phyloP scores from a whole-genome alignment of 2,888 invertebrate genomes.

The Philopedon plagiatum region DNA sequence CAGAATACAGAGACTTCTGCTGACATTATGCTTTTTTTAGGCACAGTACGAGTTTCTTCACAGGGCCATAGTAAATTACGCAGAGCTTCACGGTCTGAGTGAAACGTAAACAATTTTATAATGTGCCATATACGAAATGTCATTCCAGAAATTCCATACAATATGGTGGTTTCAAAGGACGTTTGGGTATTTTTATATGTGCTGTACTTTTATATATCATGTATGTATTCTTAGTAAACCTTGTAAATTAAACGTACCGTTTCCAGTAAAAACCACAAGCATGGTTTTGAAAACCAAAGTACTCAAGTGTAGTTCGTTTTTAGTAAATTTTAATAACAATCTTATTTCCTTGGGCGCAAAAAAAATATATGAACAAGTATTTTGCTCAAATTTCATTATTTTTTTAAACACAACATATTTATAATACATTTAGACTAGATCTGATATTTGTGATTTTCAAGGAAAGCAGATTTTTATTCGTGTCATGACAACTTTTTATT shows the following conservation, averaged over 20 bases:
- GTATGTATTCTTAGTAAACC: conserved; percentile 55
- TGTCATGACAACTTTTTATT: conserved; percentile 28
- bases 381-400: conserved; percentile 45
- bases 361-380: conserved; percentile 29
- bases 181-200: conserved; percentile 64
- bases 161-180: conserved; percentile 49
- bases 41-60: conserved; percentile 94
- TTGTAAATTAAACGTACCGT: conserved; percentile 34
- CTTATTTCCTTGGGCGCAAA: conserved; percentile 36
- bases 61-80: conserved; percentile 91
- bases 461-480: conserved; percentile 31
- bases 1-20: background rate
- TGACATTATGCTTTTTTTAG: conserved; percentile 70
- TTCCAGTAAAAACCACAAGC: conserved; percentile 48
- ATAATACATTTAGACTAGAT: conserved; percentile 20
- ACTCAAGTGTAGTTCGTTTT: conserved; percentile 52
- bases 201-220: conserved; percentile 56
- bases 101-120: conserved; percentile 66
- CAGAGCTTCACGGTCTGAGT: conserved; percentile 86
- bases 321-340: conserved; percentile 34
- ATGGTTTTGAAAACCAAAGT: conserved; percentile 59
- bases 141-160: conserved; percentile 59
- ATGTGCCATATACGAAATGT: conserved; percentile 60
- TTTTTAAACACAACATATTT: conserved; percentile 31
- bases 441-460: conserved; percentile 37